Evolutionary conservation across 2,888 invertebrate genomes (phyloP), one percentile per base, ranked within the genome.

Genomic region (Caenorhabditis drosophilae): DNA sequence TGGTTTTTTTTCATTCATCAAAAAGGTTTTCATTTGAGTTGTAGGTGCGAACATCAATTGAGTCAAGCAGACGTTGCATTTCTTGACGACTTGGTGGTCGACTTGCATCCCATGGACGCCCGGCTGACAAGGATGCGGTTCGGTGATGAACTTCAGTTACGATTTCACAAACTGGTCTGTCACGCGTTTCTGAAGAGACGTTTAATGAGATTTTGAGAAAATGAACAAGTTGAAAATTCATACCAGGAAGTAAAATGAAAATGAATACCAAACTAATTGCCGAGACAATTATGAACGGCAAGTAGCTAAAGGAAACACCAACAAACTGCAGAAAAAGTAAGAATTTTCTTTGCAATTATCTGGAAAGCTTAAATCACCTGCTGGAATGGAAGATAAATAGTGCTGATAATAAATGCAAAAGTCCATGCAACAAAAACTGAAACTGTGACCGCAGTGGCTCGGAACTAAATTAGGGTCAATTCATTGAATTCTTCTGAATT

Each of bases 221-320:
- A 25, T 34, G 18, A 46, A 12, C 22, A 9, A 6, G 6, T 15
- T 48, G 7, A 22, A 38, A 38, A n/a, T 6, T 11, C 49, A 36
- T 42, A 76, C 76, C 81, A 36, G 81, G 81, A 7, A 81, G 67
- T 9, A 81, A 54, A 35, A 75, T 63, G 50, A 75, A 82, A 26
- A 82, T 67, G 34, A 76, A 59, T 34, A 76, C 56, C 27, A 77
- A 73, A 44, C 66, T 71, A 15, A 77, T 51, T 20, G 59, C 55
- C 41, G 84, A 79, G 1, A 84, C 73, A 4, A 78, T 77, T 4
- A 85, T 84, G 75, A 85, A 86, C 0, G 85, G 85, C 11, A 85
- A 63, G 70, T 85, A 85, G 40, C 84, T 83, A 61, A 79, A 83
- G 15, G 82, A 70, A 15, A 73, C 73, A 7, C 83, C 83, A 15